Base-by-base conservation (phyloP, 2,113 vertebrate genomes). In the Pluvialis apricaria region DNA sequence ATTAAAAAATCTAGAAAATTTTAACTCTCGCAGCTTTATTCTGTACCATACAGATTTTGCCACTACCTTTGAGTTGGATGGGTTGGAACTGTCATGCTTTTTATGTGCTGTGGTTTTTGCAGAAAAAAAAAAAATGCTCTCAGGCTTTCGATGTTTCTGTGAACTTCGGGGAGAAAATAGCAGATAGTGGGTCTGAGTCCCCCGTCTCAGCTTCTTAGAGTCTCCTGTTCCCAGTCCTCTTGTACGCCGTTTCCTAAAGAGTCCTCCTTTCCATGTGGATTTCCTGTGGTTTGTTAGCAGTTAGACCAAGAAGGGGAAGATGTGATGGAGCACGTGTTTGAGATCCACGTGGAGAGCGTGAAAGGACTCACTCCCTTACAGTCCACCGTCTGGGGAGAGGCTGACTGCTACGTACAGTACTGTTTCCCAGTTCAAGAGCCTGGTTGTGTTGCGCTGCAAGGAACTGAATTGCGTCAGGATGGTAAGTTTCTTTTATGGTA, bases 391-490 rank as follows among this genome's bases (percentile, higher is more conserved):
- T 99, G 99, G 99, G 99, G 99, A 66, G 99, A 99, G 95, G 99
- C 99, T 2, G 99, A 99, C 97, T 99, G 99, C 96, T 99, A 99
- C 22, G 36, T 99, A 22, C 99, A 99, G 94, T 99, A 99, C 97
- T 96, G 96, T 47, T 99, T 99, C 91, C 99, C 99, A 6, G 97
- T 97, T 75, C 99, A 99, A 82, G 98, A 98, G 38, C 31, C 88
- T 3, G 97, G 86, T 32, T 31, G 79, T 44, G 86, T 6, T 15
- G 14, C 76, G 0, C 92, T 86, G 29, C 93, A 86, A 77, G 93
- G 57, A 25, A 81, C 81, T 11, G 94, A 96, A 45, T 31, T 98
- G 42, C 88, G 93, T 25, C 98, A 98, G 87, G 98, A 96, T 9
- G 98, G 99, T 99, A 96, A 94, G 98, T 95, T 88, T 54, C 15